Percentiles rank a stretch among this genome's conserved stretches.
These are phyloP conservation scores for Neolamprologus toae DNA, from an alignment of 2,113 vertebrate species.

Conservation along the genomic window DNA sequence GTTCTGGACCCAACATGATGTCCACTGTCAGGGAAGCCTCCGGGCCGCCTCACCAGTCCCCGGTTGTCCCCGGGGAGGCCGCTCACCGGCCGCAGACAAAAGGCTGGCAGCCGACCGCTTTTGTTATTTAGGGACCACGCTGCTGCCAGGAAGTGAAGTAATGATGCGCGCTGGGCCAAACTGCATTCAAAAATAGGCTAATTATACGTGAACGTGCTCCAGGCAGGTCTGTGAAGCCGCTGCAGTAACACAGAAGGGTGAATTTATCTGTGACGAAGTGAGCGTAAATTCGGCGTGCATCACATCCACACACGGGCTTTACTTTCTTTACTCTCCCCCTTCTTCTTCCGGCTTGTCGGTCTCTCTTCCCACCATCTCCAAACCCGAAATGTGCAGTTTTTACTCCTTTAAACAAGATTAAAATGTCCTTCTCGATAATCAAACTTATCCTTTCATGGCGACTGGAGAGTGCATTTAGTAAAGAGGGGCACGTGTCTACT, in stretches of 20 bases:
- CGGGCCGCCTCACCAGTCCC: neutral
- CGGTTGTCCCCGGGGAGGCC: neutral
- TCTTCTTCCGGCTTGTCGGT: accelerated
- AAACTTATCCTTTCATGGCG: neutral
- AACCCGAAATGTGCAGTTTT: neutral
- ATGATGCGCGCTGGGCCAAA: neutral
- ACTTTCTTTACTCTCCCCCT: neutral
- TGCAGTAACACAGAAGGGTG: accelerated
- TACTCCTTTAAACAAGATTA: neutral
- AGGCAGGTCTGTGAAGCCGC: accelerated
- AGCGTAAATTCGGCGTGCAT: neutral
- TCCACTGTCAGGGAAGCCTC: neutral
- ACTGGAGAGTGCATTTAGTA: neutral
- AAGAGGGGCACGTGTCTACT: neutral
- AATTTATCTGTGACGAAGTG: accelerated
- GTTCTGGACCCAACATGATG: neutral
- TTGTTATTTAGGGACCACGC: conserved; percentile 18
- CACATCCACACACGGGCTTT: neutral
- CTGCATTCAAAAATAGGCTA: accelerated
- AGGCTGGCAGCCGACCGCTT: neutral
- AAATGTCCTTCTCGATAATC: neutral
- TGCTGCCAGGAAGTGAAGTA: conserved; percentile 41
- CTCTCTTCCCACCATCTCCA: neutral
- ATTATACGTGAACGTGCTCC: accelerated
- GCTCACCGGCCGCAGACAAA: neutral